These are phyloP conservation scores for Grammatotria lemairii DNA, from an alignment of 2,113 vertebrate genomes.

Conservation along the genomic window DNA sequence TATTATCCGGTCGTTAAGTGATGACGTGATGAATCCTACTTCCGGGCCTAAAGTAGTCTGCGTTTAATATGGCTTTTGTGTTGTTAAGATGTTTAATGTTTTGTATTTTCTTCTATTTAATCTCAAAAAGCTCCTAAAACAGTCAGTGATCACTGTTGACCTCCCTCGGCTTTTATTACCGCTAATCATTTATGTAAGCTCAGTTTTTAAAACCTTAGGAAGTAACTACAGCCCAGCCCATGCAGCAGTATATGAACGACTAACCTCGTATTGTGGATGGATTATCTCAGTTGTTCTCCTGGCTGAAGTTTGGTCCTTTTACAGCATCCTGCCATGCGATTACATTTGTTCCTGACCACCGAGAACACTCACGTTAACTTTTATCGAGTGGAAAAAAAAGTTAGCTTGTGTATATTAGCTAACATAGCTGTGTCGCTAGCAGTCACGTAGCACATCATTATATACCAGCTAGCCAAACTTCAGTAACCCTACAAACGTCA, in stretches of 20 bases:
- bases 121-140: neutral
- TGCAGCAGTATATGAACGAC: neutral
- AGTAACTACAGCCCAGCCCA: neutral
- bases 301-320: neutral
- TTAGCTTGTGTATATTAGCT: no score
- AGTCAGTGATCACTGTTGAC: neutral
- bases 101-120: neutral
- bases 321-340: fast-evolving
- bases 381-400: no score
- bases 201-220: neutral
- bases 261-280: neutral
- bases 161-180: neutral
- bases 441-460: no score
- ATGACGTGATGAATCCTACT: neutral
- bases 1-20: neutral
- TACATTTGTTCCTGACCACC: neutral
- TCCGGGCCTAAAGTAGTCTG: neutral
- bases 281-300: neutral
- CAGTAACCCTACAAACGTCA: no score
- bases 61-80: neutral
- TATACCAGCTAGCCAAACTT: no score
- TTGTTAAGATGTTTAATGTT: neutral
- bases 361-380: no score
- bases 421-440: fast-evolving
- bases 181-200: neutral